Conservation (phyloP, 2,797 vertebrate genomes). For the Clarias pachynema region DNA sequence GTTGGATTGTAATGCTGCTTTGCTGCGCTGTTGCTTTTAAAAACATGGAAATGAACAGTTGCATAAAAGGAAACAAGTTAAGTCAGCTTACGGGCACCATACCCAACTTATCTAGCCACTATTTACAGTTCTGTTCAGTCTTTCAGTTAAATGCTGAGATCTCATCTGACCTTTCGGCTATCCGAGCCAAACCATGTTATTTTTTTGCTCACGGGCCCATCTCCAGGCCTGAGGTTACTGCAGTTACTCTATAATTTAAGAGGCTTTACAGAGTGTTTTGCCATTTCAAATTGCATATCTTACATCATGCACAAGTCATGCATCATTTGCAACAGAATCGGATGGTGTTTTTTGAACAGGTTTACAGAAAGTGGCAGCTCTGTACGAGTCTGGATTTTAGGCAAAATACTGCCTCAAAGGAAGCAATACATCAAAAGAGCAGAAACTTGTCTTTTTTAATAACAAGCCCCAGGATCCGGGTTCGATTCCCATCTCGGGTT, state of each 20-base stretch:
- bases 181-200: conserved; percentile 32
- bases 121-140: not conserved
- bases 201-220: conserved; percentile 35
- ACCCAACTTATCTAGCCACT: not conserved
- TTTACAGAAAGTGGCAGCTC: not conserved
- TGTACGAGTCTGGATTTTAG: conserved; percentile 4
- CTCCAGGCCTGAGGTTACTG: conserved; percentile 8
- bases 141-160: not conserved
- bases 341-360: not conserved
- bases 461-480: too few species aligned
- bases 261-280: conserved; percentile 22
- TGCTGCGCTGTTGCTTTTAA: not conserved
- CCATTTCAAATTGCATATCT: conserved; percentile 57
- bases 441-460: not conserved
- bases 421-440: not conserved
- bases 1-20: not conserved
- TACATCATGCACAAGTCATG: conserved; percentile 18
- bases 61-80: not conserved
- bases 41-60: not conserved
- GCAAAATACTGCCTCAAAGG: conserved; percentile 23
- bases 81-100: not conserved
- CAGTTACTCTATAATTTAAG: conserved; percentile 29
- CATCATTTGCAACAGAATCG: conserved; percentile 23
- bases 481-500: too few species aligned
- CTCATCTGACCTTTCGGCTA: conserved; percentile 5